These are phyloP conservation scores for Cheilosia impressa DNA, from an alignment of 2,888 invertebrate genomes.

Conservation along the genomic window DNA sequence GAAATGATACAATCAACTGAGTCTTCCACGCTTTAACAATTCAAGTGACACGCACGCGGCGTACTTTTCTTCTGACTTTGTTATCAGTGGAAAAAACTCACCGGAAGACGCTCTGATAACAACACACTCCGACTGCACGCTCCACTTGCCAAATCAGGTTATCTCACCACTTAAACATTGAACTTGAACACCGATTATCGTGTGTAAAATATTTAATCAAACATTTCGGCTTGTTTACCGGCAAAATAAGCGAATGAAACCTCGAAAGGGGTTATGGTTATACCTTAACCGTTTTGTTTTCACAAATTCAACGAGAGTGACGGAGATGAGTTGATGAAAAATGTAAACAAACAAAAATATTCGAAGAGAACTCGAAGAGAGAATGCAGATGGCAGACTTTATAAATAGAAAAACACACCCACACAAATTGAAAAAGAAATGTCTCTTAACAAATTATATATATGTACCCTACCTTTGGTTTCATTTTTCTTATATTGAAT, in stretches of 20 bases:
- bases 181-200: constrained; percentile 49
- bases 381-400: constrained; percentile 20
- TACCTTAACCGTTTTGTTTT: constrained; percentile 17
- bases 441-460: constrained; percentile 28
- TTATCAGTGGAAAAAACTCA: too few relatives aligned
- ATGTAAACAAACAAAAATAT: constrained; percentile 63
- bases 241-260: constrained; percentile 19
- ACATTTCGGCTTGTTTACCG: constrained; percentile 32
- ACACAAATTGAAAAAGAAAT: constrained; percentile 27
- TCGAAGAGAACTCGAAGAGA: constrained; percentile 33
- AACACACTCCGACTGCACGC: not conserved
- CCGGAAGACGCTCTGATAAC: not conserved
- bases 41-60: too few relatives aligned
- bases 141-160: not conserved
- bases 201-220: not conserved
- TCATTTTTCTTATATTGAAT: constrained; percentile 83
- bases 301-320: constrained; percentile 12
- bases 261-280: not conserved
- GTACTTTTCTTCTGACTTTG: too few relatives aligned
- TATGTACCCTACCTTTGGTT: constrained; percentile 64
- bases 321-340: constrained; percentile 13
- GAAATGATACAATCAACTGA: constrained; percentile 1
- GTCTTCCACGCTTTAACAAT: too few relatives aligned
- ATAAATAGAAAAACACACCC: constrained; percentile 56
- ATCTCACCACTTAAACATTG: constrained; percentile 29